These are phyloP conservation scores for Osmerus eperlanus DNA, from an alignment of 2,113 vertebrate species.

Conservation along the genomic window DNA sequence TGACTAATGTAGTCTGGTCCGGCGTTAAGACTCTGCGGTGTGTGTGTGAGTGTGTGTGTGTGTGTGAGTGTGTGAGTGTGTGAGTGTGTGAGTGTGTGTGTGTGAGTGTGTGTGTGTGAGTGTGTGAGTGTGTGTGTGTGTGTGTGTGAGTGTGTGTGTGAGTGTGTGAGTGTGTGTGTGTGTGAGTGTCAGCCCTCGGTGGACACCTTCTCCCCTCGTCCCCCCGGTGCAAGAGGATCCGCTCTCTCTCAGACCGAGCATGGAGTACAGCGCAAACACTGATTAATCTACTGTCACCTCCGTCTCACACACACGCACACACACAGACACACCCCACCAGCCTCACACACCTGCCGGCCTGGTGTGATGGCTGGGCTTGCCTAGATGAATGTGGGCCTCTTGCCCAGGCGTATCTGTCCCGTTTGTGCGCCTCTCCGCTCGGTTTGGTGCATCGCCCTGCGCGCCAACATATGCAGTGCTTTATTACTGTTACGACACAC, in stretches of 20 bases:
- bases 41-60: not conserved
- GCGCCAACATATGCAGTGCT: conserved; percentile 4
- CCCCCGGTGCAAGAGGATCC: not conserved
- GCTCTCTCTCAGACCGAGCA: too few relatives aligned
- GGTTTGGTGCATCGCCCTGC: conserved; percentile 33
- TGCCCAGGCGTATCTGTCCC: not conserved
- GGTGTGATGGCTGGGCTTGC: not conserved
- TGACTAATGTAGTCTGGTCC: conserved; percentile 59
- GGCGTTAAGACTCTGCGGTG: conserved; percentile 27
- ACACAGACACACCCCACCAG: not conserved
- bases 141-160: conserved; percentile 15
- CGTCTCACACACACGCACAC: not conserved
- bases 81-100: conserved; percentile 19
- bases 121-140: conserved; percentile 12
- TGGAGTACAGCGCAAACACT: not conserved
- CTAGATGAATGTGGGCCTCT: not conserved
- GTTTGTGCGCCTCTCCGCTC: conserved; percentile 1
- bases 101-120: conserved; percentile 22
- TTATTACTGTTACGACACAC: conserved; percentile 29
- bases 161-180: conserved; percentile 20
- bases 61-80: conserved; percentile 12
- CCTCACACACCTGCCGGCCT: not conserved
- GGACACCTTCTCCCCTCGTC: not conserved
- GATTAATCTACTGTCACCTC: not conserved
- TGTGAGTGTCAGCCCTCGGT: conserved; percentile 6